A percentile compares a stretch with the other conserved stretches of the same genome.
These are phyloP conservation scores for Hoplias malabaricus DNA, from an alignment of 2,113 vertebrate genomes.

Conservation along the genomic window DNA sequence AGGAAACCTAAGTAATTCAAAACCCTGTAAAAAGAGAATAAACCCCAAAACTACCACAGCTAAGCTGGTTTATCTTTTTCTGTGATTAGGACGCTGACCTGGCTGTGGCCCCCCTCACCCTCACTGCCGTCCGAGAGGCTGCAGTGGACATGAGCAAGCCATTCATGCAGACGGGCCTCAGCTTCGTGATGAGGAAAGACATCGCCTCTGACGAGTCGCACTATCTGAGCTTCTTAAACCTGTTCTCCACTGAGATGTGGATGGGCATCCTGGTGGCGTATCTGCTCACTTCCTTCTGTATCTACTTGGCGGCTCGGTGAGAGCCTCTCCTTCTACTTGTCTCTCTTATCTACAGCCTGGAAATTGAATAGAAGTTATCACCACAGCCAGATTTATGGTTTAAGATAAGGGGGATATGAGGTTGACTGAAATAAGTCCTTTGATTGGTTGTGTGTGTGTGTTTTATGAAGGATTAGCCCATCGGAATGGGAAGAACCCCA, in stretches of 20 bases:
- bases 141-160: slow-evolving; percentile 83
- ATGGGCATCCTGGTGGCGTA: slow-evolving; percentile 80
- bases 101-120: slow-evolving; percentile 81
- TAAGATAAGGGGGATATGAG: neutral
- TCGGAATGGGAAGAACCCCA: slow-evolving; percentile 81
- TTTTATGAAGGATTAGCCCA: slow-evolving; percentile 79
- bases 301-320: slow-evolving; percentile 84
- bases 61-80: slow-evolving; percentile 6
- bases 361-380: neutral
- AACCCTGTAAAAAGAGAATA: no score
- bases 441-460: neutral
- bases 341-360: neutral
- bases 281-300: slow-evolving; percentile 79
- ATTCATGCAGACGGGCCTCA: slow-evolving; percentile 83
- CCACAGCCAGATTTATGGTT: neutral
- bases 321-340: neutral
- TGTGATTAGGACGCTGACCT: slow-evolving; percentile 81
- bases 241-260: slow-evolving; percentile 86
- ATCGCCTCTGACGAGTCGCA: slow-evolving; percentile 57
- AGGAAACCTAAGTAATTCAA: no score
- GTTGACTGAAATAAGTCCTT: neutral
- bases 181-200: slow-evolving; percentile 81
- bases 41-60: no score
- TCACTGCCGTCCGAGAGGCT: slow-evolving; percentile 74
- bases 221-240: slow-evolving; percentile 78